Percentiles rank a stretch among this genome's conserved stretches.
Conservation (phyloP, 2,888 invertebrate genomes). For the Mimumesa dahlbomi region DNA sequence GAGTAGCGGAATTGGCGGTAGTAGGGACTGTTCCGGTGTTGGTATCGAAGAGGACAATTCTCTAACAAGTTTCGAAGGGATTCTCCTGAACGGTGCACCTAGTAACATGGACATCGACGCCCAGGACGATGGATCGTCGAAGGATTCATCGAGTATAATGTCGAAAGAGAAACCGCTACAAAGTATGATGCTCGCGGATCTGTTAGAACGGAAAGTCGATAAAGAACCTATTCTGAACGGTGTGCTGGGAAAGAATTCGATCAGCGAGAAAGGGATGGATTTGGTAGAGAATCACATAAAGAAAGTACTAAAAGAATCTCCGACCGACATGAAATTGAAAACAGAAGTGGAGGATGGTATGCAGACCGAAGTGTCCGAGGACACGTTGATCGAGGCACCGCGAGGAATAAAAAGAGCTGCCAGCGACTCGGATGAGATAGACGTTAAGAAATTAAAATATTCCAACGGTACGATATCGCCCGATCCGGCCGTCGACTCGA, state of each 20-base stretch:
- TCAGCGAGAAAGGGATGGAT: slow-evolving; percentile 84
- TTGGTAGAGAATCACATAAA: slow-evolving; percentile 84
- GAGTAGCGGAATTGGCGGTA: slow-evolving; percentile 81
- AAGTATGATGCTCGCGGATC: slow-evolving; percentile 87
- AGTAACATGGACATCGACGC: slow-evolving; percentile 81
- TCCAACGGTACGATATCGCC: slow-evolving; percentile 78
- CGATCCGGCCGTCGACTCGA: slow-evolving; percentile 75
- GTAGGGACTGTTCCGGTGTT: slow-evolving; percentile 80
- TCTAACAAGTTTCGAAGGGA: slow-evolving; percentile 84
- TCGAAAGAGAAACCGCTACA: slow-evolving; percentile 83
- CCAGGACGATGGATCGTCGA: slow-evolving; percentile 82
- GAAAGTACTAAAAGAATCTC: slow-evolving; percentile 79
- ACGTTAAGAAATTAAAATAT: slow-evolving; percentile 80
- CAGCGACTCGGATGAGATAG: slow-evolving; percentile 79
- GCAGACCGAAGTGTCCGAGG: slow-evolving; percentile 74
- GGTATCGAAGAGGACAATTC: slow-evolving; percentile 84
- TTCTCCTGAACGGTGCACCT: slow-evolving; percentile 83
- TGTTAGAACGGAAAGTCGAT: slow-evolving; percentile 89
- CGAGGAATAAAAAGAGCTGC: slow-evolving; percentile 77
- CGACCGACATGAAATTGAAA: slow-evolving; percentile 72
- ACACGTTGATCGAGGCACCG: slow-evolving; percentile 74
- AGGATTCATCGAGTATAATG: slow-evolving; percentile 78
- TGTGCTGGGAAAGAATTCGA: slow-evolving; percentile 82
- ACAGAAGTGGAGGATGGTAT: slow-evolving; percentile 68
- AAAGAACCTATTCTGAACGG: slow-evolving; percentile 84